Percentiles rank a stretch among this genome's conserved stretches.
Evolutionary conservation across 1,140 invertebrate genomes (phyloP).

Genomic region (Proales similis): DNA sequence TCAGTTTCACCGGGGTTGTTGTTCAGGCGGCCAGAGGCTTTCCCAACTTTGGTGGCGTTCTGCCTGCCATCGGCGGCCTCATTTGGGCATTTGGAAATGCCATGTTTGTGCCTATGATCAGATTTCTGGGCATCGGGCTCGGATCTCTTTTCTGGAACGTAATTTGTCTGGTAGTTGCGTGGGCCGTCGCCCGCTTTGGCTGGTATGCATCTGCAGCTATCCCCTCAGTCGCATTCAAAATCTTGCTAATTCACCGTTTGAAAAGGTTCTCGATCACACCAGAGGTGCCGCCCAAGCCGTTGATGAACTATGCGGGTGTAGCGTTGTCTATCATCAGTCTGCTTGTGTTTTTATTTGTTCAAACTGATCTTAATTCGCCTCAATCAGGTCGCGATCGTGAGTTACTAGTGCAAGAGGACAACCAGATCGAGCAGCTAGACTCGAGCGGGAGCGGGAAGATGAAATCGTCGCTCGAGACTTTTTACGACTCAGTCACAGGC

Average conservation of each 20-base stretch:
- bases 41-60: conserved; percentile 40
- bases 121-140: conserved; percentile 19
- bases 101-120: conserved; percentile 29
- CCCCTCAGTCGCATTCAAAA: not conserved
- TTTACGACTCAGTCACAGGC: not conserved
- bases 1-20: conserved; percentile 40
- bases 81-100: conserved; percentile 41
- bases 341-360: conserved; percentile 30
- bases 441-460: not conserved
- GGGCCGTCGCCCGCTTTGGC: conserved; percentile 52
- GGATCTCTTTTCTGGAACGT: conserved; percentile 38
- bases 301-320: conserved; percentile 51
- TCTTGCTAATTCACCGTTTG: conserved; percentile 43
- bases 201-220: conserved; percentile 43
- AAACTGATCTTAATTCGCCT: too few species aligned
- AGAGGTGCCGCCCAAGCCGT: conserved; percentile 41
- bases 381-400: too few species aligned
- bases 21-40: conserved; percentile 39
- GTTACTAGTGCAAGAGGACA: too few species aligned
- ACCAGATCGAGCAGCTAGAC: too few species aligned
- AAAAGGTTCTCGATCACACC: conserved; percentile 50
- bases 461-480: not conserved
- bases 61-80: conserved; percentile 42
- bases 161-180: conserved; percentile 43
- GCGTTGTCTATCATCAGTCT: conserved; percentile 42